phyloP scores from a whole-genome alignment of 2,113 vertebrate species.

The Psettodes erumei region DNA sequence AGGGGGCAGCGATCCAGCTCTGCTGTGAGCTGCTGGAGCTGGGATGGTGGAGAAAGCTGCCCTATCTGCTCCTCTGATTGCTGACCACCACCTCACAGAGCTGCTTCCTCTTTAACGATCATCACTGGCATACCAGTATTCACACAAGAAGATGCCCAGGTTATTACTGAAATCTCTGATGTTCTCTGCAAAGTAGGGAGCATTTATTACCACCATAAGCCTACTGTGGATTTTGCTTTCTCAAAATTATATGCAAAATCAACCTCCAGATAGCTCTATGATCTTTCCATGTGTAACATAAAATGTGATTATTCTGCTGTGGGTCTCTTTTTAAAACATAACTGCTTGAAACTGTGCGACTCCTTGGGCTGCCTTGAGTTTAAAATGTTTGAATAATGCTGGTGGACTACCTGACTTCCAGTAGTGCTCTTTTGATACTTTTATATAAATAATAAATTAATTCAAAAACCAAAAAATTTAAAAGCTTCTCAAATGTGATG shows the following conservation, averaged over 20 bases:
- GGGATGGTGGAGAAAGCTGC: slow-evolving; percentile 11
- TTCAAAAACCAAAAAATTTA: neutral
- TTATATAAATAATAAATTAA: neutral
- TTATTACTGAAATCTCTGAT: slow-evolving; percentile 18
- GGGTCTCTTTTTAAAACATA: neutral
- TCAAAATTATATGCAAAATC: neutral
- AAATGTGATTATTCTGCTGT: no score
- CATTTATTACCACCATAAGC: neutral
- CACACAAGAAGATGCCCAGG: slow-evolving; percentile 43
- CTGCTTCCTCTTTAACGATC: slow-evolving; percentile 38
- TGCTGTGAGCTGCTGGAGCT: neutral
- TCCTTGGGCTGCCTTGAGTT: neutral
- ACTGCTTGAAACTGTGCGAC: neutral
- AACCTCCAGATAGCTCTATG: no score
- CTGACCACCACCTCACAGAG: slow-evolving; percentile 23
- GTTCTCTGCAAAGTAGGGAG: neutral
- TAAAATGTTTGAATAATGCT: neutral
- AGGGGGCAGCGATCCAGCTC: slow-evolving; percentile 7
- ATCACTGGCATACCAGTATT: slow-evolving; percentile 17
- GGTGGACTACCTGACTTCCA: neutral
- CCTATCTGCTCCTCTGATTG: slow-evolving; percentile 24
- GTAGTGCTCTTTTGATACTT: neutral
- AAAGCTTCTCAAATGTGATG: no score
- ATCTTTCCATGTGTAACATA: no score
- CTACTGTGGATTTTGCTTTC: neutral